Percentiles rank a stretch among this genome's conserved stretches.
Evolutionary conservation across 2,888 invertebrate genomes (phyloP).

Genomic region (Scaptomyza tumidula): DNA sequence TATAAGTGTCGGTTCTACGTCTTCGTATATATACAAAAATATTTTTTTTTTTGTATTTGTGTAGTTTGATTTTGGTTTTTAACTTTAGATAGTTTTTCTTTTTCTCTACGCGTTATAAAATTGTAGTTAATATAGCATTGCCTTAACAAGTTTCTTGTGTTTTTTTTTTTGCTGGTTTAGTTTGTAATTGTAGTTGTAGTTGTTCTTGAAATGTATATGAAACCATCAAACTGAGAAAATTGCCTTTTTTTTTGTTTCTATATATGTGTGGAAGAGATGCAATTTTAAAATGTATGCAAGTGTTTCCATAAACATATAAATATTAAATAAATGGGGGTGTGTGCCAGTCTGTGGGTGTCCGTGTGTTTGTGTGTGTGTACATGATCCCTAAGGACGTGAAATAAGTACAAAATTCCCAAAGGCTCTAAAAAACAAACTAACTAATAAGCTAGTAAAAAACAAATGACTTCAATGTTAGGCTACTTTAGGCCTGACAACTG

Average conservation of each 20-base stretch:
- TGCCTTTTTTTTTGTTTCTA: conserved; percentile 37
- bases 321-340: conserved; percentile 47
- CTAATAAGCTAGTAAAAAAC: conserved; percentile 9
- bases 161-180: conserved; percentile 26
- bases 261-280: conserved; percentile 69
- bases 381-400: conserved; percentile 37
- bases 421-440: conserved; percentile 35
- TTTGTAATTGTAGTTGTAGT: conserved; percentile 39
- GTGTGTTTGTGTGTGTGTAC: conserved; percentile 6
- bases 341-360: conserved; percentile 38
- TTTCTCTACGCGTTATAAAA: conserved; percentile 67
- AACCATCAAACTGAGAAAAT: conserved; percentile 83
- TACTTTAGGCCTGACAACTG: conserved; percentile 20
- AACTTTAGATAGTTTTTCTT: conserved; percentile 59
- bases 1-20: conserved; percentile 23
- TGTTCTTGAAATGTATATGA: conserved; percentile 73
- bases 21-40: conserved; percentile 54
- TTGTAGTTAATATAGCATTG: conserved; percentile 59
- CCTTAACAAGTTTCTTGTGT: conserved; percentile 48
- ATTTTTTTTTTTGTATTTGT: conserved; percentile 1
- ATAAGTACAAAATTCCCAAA: conserved; percentile 50
- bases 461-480: conserved; percentile 41
- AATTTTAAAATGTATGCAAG: conserved; percentile 70
- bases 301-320: conserved; percentile 56
- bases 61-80: not conserved